A percentile compares a stretch with the other conserved stretches of the same genome.
Conservation (phyloP, 1,140 invertebrate species). For the Penaeus japonicus region DNA sequence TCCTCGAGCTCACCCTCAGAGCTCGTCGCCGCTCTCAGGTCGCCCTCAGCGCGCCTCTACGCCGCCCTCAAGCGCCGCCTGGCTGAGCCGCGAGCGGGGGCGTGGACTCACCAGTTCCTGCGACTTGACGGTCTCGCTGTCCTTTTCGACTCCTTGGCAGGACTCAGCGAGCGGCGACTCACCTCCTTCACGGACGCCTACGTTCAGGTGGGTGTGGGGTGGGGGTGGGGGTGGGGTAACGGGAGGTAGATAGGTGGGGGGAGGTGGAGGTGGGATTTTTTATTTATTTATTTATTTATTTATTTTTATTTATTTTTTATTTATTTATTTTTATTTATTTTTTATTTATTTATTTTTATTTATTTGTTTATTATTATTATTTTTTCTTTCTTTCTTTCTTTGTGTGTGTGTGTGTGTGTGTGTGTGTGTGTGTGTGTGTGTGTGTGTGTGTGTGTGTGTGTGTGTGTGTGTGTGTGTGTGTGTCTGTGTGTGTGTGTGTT, state of each 20-base stretch:
- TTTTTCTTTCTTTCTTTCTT: too few species aligned
- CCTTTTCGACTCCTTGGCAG: constrained; percentile 24
- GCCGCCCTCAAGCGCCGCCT: background rate
- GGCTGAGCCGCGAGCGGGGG: background rate
- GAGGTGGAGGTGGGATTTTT: background rate
- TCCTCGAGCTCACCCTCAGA: background rate
- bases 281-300: background rate
- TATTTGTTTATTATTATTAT: too few species aligned
- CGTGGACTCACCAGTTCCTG: background rate
- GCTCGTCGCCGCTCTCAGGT: constrained; percentile 1
- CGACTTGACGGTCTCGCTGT: background rate
- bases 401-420: too few species aligned
- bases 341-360: too few species aligned
- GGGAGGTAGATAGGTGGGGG: too few species aligned
- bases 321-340: too few species aligned
- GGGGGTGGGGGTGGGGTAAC: background rate
- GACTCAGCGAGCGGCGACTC: background rate
- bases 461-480: too few species aligned
- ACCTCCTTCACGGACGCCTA: background rate
- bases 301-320: too few species aligned
- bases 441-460: too few species aligned
- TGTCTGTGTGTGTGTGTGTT: too few species aligned
- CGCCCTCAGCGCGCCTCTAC: background rate
- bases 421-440: too few species aligned
- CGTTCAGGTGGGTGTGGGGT: constrained; percentile 10